A percentile compares a stretch with the other conserved stretches of the same genome.
Evolutionary conservation across 2,113 vertebrate genomes (phyloP).

Genomic region (Paratilapia polleni): DNA sequence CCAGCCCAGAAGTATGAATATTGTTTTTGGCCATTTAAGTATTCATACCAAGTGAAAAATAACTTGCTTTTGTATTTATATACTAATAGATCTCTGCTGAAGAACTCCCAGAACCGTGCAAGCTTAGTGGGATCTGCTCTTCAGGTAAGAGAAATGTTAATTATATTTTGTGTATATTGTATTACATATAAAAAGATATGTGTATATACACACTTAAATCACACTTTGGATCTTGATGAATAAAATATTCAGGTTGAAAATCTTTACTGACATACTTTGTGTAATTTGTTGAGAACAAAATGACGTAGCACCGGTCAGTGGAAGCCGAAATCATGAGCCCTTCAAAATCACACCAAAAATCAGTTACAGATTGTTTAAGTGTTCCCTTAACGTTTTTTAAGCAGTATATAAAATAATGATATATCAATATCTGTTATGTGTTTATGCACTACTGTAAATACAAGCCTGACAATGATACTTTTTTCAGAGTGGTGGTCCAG

Average conservation of each 20-base stretch:
- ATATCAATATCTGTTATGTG: not conserved
- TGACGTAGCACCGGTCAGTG: too few relatives aligned
- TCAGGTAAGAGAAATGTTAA: constrained; percentile 84
- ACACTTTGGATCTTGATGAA: not conserved
- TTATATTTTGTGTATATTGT: not conserved
- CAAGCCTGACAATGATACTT: not conserved
- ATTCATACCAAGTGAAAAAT: not conserved
- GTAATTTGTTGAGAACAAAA: too few relatives aligned
- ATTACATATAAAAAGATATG: not conserved
- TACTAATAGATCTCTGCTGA: constrained; percentile 89
- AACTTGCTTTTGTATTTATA: constrained; percentile 20
- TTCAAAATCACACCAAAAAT: too few relatives aligned
- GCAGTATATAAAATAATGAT: too few relatives aligned
- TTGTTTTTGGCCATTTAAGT: not conserved
- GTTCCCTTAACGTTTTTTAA: too few relatives aligned
- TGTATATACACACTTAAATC: not conserved
- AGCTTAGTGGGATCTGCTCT: constrained; percentile 88
- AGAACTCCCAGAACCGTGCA: constrained; percentile 92
- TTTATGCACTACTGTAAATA: not conserved
- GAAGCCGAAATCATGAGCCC: too few relatives aligned
- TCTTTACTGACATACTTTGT: not conserved
- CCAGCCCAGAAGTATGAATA: not conserved
- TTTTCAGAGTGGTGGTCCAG: constrained; percentile 86
- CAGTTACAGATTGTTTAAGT: too few relatives aligned
- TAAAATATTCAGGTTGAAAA: not conserved